A percentile compares a stretch with the other conserved stretches of the same genome.
These are phyloP conservation scores for Rhinogobius similis DNA, from an alignment of 2,113 vertebrate species.

Conservation along the genomic window DNA sequence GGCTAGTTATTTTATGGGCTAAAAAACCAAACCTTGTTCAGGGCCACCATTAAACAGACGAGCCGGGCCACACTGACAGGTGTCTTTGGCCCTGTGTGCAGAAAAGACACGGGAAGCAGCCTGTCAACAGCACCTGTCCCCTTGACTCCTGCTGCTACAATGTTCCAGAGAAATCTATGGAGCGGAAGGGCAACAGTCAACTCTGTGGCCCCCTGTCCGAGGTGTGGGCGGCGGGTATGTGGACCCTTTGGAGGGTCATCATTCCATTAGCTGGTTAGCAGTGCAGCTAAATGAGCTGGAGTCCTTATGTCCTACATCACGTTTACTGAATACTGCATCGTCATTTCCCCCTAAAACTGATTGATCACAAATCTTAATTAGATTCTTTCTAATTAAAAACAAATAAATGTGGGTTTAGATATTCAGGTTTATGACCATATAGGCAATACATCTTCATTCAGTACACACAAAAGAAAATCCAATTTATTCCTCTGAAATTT, in stretches of 20 bases:
- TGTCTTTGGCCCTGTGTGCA: background rate
- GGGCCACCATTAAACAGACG: background rate
- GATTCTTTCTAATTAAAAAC: background rate
- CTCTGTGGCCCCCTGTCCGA: constrained; percentile 25
- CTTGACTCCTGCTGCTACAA: constrained; percentile 28
- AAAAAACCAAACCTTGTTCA: background rate
- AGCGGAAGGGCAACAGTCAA: constrained; percentile 50
- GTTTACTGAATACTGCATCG: no score
- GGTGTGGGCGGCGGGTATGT: background rate
- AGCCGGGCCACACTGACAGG: background rate
- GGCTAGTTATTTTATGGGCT: background rate
- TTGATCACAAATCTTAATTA: background rate
- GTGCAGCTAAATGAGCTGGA: background rate
- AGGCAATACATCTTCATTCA: background rate
- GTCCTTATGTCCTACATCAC: background rate
- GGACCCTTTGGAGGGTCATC: background rate
- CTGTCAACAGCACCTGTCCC: constrained; percentile 34
- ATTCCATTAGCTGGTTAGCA: background rate
- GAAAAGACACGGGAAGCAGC: constrained; percentile 3
- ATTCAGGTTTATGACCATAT: no score
- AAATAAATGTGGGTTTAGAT: background rate
- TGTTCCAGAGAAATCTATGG: constrained; percentile 36
- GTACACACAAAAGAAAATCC: no score
- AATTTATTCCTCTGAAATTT: no score
- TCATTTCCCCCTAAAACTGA: background rate